Evolutionary conservation across 2,888 invertebrate species (phyloP), one percentile per base, ranked within the genome.

Genomic region (Lasioglossum leucozonium): DNA sequence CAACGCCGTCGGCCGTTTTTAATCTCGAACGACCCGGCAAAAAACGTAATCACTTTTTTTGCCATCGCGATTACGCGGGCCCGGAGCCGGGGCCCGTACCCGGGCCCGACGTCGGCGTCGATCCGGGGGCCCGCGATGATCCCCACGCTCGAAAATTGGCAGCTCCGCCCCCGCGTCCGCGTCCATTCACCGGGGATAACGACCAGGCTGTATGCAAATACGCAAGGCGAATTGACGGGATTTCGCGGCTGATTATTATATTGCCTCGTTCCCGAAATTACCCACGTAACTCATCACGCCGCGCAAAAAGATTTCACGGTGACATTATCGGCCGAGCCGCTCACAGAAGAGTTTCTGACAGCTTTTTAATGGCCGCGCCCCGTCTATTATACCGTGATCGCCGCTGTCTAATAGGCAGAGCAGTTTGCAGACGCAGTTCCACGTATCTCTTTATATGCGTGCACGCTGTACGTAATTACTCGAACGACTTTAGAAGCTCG

Each of bases 31-130:
- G 82, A 88, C 55, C 55, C 81, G 84, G 88, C 90, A 91, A 92
- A 92, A 92, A 92, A 91, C 85, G 86, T 89, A 90, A 91, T 90
- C 90, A 91, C 86, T 90, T 92, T 91, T n/a, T 90, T 91, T 88
- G 81, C 83, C 80, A 74, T 80, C 86, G 79, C 85, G 80, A 89
- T 86, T 87, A 84, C 87, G 86, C 77, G 84, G 67, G 47, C 55
- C 51, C 13, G n/a, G 30, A 69, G 77, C 58, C 71, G 22, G n/a
- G n/a, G 22, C n/a, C 40, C 37, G 30, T 16, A 26, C 77, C 58
- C 37, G 30, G 22, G 30, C 77, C 58, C 75, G 11, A 30, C 16
- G 30, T 37, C 75, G 11, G 18, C 16, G 30, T 37, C 72, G 76
- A 73, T 71, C 81, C 77, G 3, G 34, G 47, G 67, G 72, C 74